A percentile compares a stretch with the other conserved stretches of the same genome.
Conservation (phyloP, 1,140 invertebrate genomes). For the Samia ricini region DNA sequence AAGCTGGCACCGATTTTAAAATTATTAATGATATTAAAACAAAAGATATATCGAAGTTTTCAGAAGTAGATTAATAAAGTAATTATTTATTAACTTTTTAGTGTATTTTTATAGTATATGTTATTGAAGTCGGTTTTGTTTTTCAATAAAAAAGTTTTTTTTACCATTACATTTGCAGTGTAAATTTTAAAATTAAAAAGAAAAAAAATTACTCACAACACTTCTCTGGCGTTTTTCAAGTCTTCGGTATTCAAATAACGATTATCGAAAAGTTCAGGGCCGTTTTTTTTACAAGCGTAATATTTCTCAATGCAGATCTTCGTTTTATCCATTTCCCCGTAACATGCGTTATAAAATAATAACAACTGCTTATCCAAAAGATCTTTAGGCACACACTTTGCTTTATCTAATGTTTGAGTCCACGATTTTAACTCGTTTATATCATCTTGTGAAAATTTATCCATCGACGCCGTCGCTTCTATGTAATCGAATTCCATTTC, state of each 20-base stretch:
- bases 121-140: too few species aligned
- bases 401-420: conserved; percentile 63
- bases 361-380: conserved; percentile 76
- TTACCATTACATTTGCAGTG: too few species aligned
- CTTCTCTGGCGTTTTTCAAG: conserved; percentile 54
- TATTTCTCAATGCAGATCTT: conserved; percentile 80
- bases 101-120: too few species aligned
- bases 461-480: conserved; percentile 46
- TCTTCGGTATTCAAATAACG: conserved; percentile 60
- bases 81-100: too few species aligned
- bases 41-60: too few species aligned
- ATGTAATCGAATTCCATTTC: conserved; percentile 65
- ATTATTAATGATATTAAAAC: too few species aligned
- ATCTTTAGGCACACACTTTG: conserved; percentile 72
- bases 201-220: conserved; percentile 63
- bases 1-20: too few species aligned
- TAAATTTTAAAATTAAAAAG: too few species aligned
- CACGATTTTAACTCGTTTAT: conserved; percentile 55
- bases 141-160: too few species aligned
- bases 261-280: conserved; percentile 80
- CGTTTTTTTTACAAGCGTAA: conserved; percentile 76
- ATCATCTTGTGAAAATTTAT: conserved; percentile 60
- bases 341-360: conserved; percentile 80
- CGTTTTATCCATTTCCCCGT: conserved; percentile 75
- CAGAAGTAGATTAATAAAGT: too few species aligned